A percentile compares a stretch with the other conserved stretches of the same genome.
Evolutionary conservation across 2,113 vertebrate species (phyloP).

Genomic region (Vulpes ferrilata): DNA sequence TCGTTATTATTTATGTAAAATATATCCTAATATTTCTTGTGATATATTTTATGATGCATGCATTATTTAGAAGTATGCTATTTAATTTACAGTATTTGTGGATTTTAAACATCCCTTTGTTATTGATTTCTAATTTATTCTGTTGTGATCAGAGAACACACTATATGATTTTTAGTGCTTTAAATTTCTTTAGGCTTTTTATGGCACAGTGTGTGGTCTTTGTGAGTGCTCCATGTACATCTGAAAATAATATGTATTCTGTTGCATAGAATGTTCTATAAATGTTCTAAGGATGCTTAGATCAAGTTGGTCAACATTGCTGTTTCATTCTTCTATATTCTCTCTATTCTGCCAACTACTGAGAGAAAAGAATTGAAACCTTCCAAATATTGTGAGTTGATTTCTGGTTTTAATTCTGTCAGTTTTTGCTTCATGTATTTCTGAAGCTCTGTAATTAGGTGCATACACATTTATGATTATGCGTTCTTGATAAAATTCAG

Average conservation of each 20-base stretch:
- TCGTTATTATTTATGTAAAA: neutral
- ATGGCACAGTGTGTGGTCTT: neutral
- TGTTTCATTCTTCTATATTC: neutral
- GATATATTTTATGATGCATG: neutral
- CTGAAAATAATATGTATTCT: constrained; percentile 8
- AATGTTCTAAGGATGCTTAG: neutral
- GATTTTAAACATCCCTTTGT: neutral
- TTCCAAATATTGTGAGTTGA: neutral
- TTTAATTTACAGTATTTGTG: neutral
- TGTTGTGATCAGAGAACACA: constrained; percentile 28
- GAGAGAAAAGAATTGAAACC: neutral
- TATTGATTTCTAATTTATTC: neutral
- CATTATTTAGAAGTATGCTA: neutral
- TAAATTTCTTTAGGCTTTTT: neutral
- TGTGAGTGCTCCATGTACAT: neutral
- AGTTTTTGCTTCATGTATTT: neutral
- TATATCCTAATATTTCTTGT: neutral
- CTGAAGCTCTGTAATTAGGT: neutral
- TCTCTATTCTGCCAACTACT: neutral
- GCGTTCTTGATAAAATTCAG: neutral
- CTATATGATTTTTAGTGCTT: neutral
- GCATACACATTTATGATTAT: neutral
- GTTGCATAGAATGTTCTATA: neutral
- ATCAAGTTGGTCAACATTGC: neutral
- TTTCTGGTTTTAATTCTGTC: neutral